Conservation (phyloP, 1,140 invertebrate species). For the Drosophila bifasciata region DNA sequence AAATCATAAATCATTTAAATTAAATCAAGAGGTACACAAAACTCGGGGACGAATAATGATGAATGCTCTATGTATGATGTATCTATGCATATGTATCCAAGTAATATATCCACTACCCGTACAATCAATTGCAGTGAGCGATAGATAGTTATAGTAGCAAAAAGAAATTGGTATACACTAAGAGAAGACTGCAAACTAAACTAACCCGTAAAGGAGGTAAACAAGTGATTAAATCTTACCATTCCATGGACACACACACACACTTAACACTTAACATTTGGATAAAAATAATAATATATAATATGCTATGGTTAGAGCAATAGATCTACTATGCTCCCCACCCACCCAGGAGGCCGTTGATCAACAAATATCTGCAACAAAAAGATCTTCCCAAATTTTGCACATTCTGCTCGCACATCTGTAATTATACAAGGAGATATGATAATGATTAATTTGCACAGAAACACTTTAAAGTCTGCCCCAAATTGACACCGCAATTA, state of each 20-base stretch:
- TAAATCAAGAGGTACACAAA: conserved; percentile 6
- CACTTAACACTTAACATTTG: too few species aligned
- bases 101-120: conserved; percentile 34
- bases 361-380: too few species aligned
- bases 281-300: background rate
- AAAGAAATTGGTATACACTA: conserved; percentile 12
- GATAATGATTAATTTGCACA: conserved; percentile 2
- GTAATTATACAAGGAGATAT: too few species aligned
- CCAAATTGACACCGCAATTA: background rate
- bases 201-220: conserved; percentile 7
- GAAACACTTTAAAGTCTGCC: background rate
- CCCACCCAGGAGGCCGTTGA: too few species aligned
- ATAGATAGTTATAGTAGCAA: conserved; percentile 43
- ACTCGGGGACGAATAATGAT: conserved; percentile 3
- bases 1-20: conserved; percentile 1
- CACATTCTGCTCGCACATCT: too few species aligned
- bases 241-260: too few species aligned
- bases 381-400: too few species aligned
- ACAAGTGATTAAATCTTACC: conserved; percentile 29
- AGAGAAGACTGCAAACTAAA: conserved; percentile 11
- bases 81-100: conserved; percentile 25
- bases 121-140: conserved; percentile 20
- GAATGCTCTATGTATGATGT: conserved; percentile 39
- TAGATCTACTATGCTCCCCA: too few species aligned
- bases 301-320: too few species aligned